Conservation (phyloP, 2,888 invertebrate species). For the Noctua janthe region DNA sequence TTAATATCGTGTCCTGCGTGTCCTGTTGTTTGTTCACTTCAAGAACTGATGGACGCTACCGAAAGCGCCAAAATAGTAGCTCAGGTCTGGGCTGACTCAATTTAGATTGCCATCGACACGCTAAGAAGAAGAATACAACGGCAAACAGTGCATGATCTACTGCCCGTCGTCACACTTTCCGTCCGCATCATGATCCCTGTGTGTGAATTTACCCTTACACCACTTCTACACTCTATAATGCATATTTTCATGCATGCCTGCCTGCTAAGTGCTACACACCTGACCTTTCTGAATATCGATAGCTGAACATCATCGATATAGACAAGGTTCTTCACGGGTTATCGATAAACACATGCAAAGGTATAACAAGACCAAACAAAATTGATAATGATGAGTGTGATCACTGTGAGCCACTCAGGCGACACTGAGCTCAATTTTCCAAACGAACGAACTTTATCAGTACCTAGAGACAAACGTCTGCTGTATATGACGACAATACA, state of each 20-base stretch:
- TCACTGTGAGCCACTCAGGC: constrained; percentile 29
- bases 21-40: too few relatives aligned
- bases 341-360: constrained; percentile 15
- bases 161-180: constrained; percentile 8
- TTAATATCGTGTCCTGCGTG: too few relatives aligned
- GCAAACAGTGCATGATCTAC: constrained; percentile 9
- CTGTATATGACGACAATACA: constrained; percentile 14
- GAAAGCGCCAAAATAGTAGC: too few relatives aligned
- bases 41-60: too few relatives aligned
- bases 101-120: too few relatives aligned
- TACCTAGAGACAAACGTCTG: constrained; percentile 20
- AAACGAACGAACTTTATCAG: constrained; percentile 65
- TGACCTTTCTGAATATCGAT: constrained; percentile 48
- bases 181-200: neutral
- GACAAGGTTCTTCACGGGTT: constrained; percentile 7
- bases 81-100: too few relatives aligned
- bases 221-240: constrained; percentile 43
- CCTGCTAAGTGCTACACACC: constrained; percentile 32
- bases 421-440: constrained; percentile 65
- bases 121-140: too few relatives aligned
- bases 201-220: constrained; percentile 9
- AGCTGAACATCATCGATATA: constrained; percentile 10
- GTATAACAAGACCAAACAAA: constrained; percentile 30
- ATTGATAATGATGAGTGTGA: constrained; percentile 35
- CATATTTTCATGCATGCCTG: constrained; percentile 54